Conservation (phyloP, 35 echinoderm and acorn worm species). For the Diadema setosum region DNA sequence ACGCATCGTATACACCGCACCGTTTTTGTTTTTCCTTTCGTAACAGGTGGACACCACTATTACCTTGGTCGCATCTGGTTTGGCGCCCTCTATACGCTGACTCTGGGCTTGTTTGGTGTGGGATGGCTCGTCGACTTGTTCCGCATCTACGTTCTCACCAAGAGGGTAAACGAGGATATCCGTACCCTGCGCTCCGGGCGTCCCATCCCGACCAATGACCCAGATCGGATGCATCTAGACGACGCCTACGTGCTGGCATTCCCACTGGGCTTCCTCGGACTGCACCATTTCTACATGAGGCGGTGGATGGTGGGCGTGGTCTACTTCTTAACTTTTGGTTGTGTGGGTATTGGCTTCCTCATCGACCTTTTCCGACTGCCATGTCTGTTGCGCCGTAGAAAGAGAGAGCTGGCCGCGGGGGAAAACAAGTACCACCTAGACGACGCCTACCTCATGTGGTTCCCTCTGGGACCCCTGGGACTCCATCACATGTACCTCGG, state of each 20-base stretch:
- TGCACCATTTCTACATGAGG: conserved; percentile 71
- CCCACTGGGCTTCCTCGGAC: conserved; percentile 50
- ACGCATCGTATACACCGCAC: too few relatives aligned
- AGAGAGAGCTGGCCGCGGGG: not conserved
- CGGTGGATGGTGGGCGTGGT: conserved; percentile 1
- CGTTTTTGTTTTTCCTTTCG: too few relatives aligned
- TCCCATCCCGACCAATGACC: not conserved
- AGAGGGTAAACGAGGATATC: conserved; percentile 27
- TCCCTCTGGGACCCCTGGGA: conserved; percentile 54
- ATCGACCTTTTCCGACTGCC: conserved; percentile 48
- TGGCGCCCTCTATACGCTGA: conserved; percentile 43
- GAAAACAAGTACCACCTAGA: not conserved
- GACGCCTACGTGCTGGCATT: conserved; percentile 53
- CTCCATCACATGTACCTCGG: conserved; percentile 61
- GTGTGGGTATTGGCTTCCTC: conserved; percentile 37
- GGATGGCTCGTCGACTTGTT: conserved; percentile 41
- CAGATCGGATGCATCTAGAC: not conserved
- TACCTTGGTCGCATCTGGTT: conserved; percentile 44
- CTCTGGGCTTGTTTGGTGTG: conserved; percentile 27
- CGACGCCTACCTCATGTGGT: conserved; percentile 53
- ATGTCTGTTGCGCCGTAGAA: conserved; percentile 20
- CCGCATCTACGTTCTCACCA: conserved; percentile 23
- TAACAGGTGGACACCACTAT: conserved; percentile 59
- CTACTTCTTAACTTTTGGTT: conserved; percentile 35
- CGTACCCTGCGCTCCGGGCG: not conserved